Evolutionary conservation across 2,797 vertebrate species (phyloP).

Genomic region (Neopelma chrysocephalum): DNA sequence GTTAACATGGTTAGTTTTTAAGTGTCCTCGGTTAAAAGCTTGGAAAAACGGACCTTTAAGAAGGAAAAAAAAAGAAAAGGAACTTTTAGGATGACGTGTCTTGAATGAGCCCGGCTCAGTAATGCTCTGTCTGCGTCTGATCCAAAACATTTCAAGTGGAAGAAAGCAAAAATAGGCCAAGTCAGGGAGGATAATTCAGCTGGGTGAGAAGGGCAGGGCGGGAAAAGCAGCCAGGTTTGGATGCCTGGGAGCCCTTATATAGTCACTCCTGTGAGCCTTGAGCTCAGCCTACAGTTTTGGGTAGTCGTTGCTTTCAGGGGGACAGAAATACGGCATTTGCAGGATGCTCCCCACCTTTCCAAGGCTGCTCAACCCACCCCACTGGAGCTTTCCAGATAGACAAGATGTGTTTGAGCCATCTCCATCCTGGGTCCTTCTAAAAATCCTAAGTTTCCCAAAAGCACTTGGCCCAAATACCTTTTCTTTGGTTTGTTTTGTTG

Average conservation of each 20-base stretch:
- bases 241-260: background rate
- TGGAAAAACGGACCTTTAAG: background rate
- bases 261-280: background rate
- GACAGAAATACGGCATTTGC: background rate
- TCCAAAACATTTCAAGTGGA: slow-evolving; percentile 27
- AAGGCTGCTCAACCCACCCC: background rate
- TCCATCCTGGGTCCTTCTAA: background rate
- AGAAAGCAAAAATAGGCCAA: slow-evolving; percentile 66
- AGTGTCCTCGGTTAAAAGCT: background rate
- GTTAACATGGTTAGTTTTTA: background rate
- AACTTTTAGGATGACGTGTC: slow-evolving; percentile 15
- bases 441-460: background rate
- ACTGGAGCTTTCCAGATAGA: background rate
- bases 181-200: slow-evolving; percentile 42
- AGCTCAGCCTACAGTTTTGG: background rate
- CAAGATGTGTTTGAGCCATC: background rate
- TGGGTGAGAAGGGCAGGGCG: background rate
- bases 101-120: background rate
- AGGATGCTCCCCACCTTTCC: background rate
- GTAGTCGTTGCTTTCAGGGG: background rate
- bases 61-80: background rate
- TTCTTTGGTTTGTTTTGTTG: background rate
- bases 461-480: background rate
- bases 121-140: background rate
- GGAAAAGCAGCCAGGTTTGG: background rate